A percentile compares a stretch with the other conserved stretches of the same genome.
These are phyloP conservation scores for Alethe diademata DNA, from an alignment of 2,113 vertebrate species.

Conservation along the genomic window DNA sequence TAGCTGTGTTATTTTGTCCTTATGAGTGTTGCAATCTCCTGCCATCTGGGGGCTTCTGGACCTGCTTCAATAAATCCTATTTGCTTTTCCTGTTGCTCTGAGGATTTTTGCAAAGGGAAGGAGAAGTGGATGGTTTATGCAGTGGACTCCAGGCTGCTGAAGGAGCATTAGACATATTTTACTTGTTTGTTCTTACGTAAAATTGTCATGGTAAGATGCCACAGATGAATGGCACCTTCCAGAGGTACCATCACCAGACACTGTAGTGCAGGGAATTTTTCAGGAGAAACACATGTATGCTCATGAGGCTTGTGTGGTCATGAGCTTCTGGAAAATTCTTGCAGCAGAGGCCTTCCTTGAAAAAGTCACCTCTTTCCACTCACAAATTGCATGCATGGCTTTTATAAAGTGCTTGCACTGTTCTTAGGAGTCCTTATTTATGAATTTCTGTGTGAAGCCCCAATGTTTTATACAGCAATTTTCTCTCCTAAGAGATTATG, in stretches of 20 bases:
- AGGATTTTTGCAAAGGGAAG: conserved; percentile 36
- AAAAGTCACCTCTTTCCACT: not conserved
- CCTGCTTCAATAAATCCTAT: conserved; percentile 45
- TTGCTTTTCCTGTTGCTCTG: conserved; percentile 45
- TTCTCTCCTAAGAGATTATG: not conserved
- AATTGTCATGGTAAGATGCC: not conserved
- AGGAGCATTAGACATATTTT: not conserved
- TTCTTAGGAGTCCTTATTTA: conserved; percentile 31
- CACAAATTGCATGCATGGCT: not conserved
- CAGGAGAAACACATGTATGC: not conserved
- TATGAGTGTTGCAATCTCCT: conserved; percentile 11
- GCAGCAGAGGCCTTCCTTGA: not conserved
- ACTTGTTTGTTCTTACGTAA: not conserved
- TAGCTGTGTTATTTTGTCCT: conserved; percentile 56
- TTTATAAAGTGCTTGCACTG: not conserved
- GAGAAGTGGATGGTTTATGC: not conserved
- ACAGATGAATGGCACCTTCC: not conserved
- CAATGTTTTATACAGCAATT: conserved; percentile 29
- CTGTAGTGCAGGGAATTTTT: not conserved
- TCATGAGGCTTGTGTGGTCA: not conserved
- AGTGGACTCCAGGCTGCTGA: not conserved
- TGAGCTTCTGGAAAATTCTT: not conserved
- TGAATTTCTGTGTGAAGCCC: not conserved
- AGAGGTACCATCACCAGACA: not conserved
- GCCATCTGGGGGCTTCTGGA: conserved; percentile 64